A percentile compares a stretch with the other conserved stretches of the same genome.
These are phyloP conservation scores for Drosophila neocordata DNA, from an alignment of 1,140 invertebrate genomes.

Conservation along the genomic window DNA sequence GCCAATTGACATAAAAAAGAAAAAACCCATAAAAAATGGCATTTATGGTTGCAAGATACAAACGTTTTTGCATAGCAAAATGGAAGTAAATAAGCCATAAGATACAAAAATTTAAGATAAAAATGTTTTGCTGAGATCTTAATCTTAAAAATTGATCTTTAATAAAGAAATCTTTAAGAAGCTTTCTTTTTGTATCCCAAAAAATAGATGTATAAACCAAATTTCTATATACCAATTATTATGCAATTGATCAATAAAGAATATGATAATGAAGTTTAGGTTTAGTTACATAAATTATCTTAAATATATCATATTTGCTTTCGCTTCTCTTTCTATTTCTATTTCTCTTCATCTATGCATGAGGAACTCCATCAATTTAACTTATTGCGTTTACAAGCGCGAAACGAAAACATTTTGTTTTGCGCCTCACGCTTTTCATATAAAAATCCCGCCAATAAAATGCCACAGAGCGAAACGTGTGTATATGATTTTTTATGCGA, in stretches of 20 bases:
- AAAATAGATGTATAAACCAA: background rate
- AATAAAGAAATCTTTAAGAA: too few relatives aligned
- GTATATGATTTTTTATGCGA: conserved; percentile 59
- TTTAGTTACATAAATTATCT: too few relatives aligned
- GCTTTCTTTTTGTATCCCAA: background rate
- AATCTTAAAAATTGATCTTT: too few relatives aligned
- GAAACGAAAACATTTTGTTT: conserved; percentile 47
- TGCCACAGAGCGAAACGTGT: conserved; percentile 68
- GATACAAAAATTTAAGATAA: too few relatives aligned
- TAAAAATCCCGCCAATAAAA: conserved; percentile 78
- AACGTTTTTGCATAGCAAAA: conserved; percentile 45
- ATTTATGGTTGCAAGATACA: conserved; percentile 15
- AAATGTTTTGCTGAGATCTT: too few relatives aligned
- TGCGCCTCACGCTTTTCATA: conserved; percentile 72
- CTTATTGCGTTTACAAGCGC: conserved; percentile 20
- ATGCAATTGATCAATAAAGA: too few relatives aligned
- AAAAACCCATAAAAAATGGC: conserved; percentile 9
- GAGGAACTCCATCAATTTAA: conserved; percentile 33
- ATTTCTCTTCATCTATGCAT: background rate
- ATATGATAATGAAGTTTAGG: too few relatives aligned
- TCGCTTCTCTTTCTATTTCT: too few relatives aligned
- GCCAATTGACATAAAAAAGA: conserved; percentile 65
- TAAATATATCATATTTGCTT: too few relatives aligned
- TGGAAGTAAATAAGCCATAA: background rate
- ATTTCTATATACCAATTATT: too few relatives aligned